Evolutionary conservation across 2,113 vertebrate species (phyloP).

Genomic region (Leptosomus discolor): DNA sequence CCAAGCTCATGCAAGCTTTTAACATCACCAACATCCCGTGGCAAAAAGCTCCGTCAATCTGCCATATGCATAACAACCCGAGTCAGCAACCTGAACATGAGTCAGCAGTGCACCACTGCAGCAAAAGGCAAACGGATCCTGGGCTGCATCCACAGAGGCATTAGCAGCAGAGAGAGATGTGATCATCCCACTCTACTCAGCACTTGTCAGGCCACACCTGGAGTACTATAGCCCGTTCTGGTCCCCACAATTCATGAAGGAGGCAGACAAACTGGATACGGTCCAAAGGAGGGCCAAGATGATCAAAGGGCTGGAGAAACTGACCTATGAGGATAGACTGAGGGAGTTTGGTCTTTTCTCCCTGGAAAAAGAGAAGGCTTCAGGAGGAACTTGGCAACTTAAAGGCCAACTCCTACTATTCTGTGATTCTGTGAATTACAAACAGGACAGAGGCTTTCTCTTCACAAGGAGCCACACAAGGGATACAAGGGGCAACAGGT

Average conservation of each 20-base stretch:
- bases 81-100: background rate
- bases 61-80: background rate
- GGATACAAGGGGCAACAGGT: background rate
- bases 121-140: background rate
- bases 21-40: fast-evolving
- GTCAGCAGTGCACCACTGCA: background rate
- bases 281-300: background rate
- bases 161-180: background rate
- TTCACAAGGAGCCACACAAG: background rate
- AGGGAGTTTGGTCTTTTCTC: background rate
- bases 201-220: background rate
- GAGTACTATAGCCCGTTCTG: background rate
- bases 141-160: background rate
- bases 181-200: background rate
- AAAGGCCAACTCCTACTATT: background rate
- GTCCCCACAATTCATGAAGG: background rate
- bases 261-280: background rate
- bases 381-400: background rate
- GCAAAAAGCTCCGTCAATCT: background rate
- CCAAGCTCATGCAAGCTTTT: background rate
- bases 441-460: background rate
- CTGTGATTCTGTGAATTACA: no score
- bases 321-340: background rate
- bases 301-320: background rate
- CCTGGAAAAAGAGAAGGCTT: background rate